A percentile compares a stretch with the other conserved stretches of the same genome.
phyloP scores from a whole-genome alignment of 2,888 invertebrate species.

The Athalia circularis region DNA sequence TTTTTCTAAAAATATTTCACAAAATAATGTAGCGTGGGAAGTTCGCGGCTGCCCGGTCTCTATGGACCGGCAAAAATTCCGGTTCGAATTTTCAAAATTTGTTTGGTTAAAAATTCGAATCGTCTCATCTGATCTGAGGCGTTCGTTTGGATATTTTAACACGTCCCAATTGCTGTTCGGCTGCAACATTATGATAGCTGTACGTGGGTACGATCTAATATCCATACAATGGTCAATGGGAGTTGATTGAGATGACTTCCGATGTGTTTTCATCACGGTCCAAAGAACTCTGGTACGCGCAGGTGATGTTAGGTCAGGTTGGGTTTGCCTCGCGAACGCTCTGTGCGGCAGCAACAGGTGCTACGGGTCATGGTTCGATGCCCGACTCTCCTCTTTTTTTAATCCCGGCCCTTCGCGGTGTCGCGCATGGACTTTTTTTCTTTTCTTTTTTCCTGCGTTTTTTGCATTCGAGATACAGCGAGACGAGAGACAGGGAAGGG shows the following conservation, averaged over 20 bases:
- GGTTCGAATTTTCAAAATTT: too few relatives aligned
- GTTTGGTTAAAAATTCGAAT: too few relatives aligned
- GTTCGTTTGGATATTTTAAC: too few relatives aligned
- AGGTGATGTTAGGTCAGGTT: constrained; percentile 50
- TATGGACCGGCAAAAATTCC: too few relatives aligned
- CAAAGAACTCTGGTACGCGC: constrained; percentile 20
- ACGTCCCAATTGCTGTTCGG: too few relatives aligned
- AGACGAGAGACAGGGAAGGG: too few relatives aligned
- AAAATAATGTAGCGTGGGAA: too few relatives aligned
- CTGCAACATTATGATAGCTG: too few relatives aligned
- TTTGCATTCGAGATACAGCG: constrained; percentile 31
- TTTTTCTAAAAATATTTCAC: too few relatives aligned
- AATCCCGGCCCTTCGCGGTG: constrained; percentile 29
- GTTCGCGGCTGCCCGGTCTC: too few relatives aligned
- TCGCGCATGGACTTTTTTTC: not conserved
- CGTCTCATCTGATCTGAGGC: too few relatives aligned
- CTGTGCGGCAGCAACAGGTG: constrained; percentile 69
- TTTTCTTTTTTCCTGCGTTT: constrained; percentile 16
- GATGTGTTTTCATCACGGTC: constrained; percentile 28
- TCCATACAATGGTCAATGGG: constrained; percentile 15
- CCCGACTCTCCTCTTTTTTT: constrained; percentile 56
- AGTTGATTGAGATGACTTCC: constrained; percentile 19
- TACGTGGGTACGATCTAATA: not conserved
- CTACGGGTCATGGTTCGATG: constrained; percentile 70
- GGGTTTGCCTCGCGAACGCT: constrained; percentile 48